These are phyloP conservation scores for Muraenolepis orangiensis DNA, from an alignment of 2,797 vertebrate genomes.

Conservation along the genomic window DNA sequence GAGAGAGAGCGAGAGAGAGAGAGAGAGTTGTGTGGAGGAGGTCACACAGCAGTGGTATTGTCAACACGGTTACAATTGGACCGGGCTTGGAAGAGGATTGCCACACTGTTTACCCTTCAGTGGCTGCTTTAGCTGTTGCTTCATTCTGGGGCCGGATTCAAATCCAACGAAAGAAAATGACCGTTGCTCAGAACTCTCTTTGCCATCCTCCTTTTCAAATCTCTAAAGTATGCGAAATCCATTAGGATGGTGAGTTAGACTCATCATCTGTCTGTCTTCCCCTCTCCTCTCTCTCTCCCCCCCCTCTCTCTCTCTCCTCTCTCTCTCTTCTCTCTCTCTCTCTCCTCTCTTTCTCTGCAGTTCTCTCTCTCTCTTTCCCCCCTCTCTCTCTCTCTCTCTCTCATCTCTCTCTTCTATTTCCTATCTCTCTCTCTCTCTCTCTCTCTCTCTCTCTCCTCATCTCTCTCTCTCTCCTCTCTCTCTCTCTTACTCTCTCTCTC, in stretches of 20 bases:
- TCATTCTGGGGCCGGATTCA: background rate
- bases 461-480: too few relatives aligned
- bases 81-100: background rate
- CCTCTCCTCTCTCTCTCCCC: background rate
- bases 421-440: background rate
- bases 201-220: background rate
- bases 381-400: conserved; percentile 24
- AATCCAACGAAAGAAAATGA: background rate
- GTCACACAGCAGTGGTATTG: background rate
- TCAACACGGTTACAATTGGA: background rate
- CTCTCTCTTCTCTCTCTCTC: conserved; percentile 14
- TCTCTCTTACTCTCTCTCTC: too few relatives aligned
- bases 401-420: background rate
- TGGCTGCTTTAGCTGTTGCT: background rate
- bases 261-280: background rate
- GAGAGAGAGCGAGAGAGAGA: too few relatives aligned
- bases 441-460: conserved; percentile 12
- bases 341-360: background rate
- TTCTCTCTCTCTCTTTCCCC: too few relatives aligned
- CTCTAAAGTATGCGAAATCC: background rate
- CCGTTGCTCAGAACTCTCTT: background rate
- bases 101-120: background rate
- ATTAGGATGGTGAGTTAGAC: background rate
- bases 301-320: background rate
- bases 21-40: background rate